Base-by-base conservation (phyloP, 2,113 vertebrate genomes). In the Mungos mungo region DNA sequence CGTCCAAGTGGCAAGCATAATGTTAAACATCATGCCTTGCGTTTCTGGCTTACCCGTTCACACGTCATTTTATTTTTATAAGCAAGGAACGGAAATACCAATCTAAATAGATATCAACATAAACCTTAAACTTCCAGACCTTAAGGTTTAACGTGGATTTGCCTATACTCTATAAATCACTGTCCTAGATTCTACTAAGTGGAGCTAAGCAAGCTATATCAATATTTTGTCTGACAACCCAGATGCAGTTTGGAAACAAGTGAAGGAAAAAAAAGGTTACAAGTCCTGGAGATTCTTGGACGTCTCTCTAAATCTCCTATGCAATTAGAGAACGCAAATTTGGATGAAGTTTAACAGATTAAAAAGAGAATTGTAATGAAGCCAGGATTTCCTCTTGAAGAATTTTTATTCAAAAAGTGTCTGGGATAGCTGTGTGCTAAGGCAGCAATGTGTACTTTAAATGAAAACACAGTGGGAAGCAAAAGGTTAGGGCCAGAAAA, bases 141-240 rank as follows among this genome's bases (percentile, higher is more conserved):
- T 97, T 92, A 92, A 94, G 87, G 92, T 57, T 97, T 90, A 98
- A 96, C 60, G 13, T 96, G 94, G 94, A 93, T 60, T 95, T 74
- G 83, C 54, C 45, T 92, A 88, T 88, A 29, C 85, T 97, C 94
- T 97, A 65, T 96, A 98, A 98, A 96, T 96, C 68, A 63, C 18
- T 96, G 27, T 97, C 57, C 95, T 60, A 94, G 15, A 88, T 97
- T 31, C 65, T 90, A 92, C 96, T 85, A 90, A 93, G 52, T 94
- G 97, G 98, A 93, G 89, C 98, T 85, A 96, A 57, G 69, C 96
- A 97, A 98, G 29, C 35, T 87, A 93, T 90, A 84, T 83, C 94
- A 98, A 98, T 98, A 98, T 98, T 98, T 98, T 98, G 94, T 96
- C 90, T 82, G 95, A 97, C 90, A 88, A 45, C 97, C 82, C 47